Percentiles rank a stretch among this genome's conserved stretches.
Conservation (phyloP, 2,113 vertebrate genomes). For the Psittacara wagleri region DNA sequence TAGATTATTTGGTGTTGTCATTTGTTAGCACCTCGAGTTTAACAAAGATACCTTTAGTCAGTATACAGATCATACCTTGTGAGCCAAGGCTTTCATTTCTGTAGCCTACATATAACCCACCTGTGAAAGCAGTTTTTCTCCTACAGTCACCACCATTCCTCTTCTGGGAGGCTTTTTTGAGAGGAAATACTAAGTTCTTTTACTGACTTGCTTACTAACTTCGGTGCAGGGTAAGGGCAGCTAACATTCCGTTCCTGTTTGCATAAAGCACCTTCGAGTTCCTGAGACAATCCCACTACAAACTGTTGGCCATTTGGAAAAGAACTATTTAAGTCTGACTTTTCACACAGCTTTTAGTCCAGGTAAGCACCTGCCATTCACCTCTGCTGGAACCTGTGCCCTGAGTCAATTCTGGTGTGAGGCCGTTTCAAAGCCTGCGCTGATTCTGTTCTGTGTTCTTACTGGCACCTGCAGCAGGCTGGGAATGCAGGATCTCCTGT, state of each 20-base stretch:
- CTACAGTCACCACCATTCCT: not conserved
- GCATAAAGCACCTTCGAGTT: not conserved
- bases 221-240: not conserved
- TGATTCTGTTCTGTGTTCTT: not conserved
- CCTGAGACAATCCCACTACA: not conserved
- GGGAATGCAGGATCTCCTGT: not conserved
- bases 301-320: not conserved
- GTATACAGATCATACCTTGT: not conserved
- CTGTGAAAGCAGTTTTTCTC: not conserved
- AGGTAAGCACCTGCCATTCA: not conserved
- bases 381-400: not conserved
- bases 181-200: not conserved
- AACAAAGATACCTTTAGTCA: not conserved
- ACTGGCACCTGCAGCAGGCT: not conserved
- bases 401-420: not conserved
- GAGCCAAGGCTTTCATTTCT: not conserved
- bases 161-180: not conserved
- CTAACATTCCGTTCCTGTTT: not conserved
- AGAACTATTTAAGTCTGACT: not conserved
- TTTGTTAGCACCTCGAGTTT: not conserved
- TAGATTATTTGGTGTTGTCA: not conserved
- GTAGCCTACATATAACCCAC: not conserved
- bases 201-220: not conserved
- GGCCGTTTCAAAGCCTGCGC: accelerated
- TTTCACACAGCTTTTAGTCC: not conserved